These are phyloP conservation scores for Porites lutea DNA, from an alignment of 64 coral and sea anemone genomes.

Conservation along the genomic window DNA sequence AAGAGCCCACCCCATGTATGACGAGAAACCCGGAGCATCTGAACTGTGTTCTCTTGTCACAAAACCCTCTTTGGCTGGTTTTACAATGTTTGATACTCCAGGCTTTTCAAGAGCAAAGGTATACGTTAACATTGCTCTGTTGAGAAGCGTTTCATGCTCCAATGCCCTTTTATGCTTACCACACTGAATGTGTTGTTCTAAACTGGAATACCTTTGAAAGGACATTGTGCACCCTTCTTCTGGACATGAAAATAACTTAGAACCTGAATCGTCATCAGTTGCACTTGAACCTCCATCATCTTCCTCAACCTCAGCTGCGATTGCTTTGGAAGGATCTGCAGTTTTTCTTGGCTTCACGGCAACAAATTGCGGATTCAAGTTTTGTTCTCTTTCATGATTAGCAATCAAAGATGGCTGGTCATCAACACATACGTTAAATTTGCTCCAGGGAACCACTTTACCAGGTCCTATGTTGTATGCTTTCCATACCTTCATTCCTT, in stretches of 20 bases:
- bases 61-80: too few relatives aligned
- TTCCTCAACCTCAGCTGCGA: too few relatives aligned
- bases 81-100: too few relatives aligned
- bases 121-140: background rate
- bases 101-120: too few relatives aligned
- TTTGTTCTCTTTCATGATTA: background rate
- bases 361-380: background rate
- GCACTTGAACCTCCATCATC: background rate
- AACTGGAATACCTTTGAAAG: slow-evolving; percentile 29
- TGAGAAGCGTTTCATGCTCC: slow-evolving; percentile 7
- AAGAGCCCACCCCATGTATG: too few relatives aligned
- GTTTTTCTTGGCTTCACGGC: too few relatives aligned
- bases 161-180: slow-evolving; percentile 29
- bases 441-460: background rate
- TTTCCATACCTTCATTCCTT: slow-evolving; percentile 36
- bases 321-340: too few relatives aligned
- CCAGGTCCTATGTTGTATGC: slow-evolving; percentile 36
- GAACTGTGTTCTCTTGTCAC: too few relatives aligned
- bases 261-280: background rate
- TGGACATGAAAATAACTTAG: slow-evolving; percentile 20
- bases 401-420: background rate
- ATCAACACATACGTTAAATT: background rate
- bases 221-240: slow-evolving; percentile 47
- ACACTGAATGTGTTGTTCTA: slow-evolving; percentile 23
- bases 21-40: too few relatives aligned